Evolutionary conservation across 2,888 invertebrate genomes (phyloP).

Genomic region (Drosophila lacicola): DNA sequence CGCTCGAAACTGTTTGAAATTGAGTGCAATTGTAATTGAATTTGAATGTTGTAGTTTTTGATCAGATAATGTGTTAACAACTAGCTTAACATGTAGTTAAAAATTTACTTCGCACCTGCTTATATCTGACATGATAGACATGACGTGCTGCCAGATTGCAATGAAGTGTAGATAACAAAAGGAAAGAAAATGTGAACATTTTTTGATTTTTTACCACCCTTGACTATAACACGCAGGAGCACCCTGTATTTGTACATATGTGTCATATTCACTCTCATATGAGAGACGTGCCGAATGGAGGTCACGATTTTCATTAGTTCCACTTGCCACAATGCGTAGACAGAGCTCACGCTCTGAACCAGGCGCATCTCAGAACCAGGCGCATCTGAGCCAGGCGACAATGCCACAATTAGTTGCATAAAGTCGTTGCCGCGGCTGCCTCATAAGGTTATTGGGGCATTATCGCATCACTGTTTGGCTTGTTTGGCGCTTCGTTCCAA

Average conservation of each 20-base stretch:
- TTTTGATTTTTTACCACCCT: neutral
- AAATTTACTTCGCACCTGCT: no score
- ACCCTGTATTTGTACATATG: conserved; percentile 35
- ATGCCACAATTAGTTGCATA: conserved; percentile 79
- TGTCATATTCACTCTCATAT: conserved; percentile 19
- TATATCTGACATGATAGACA: no score
- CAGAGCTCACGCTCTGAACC: neutral
- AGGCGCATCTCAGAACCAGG: neutral
- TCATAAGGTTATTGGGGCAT: conserved; percentile 53
- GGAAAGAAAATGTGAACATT: no score
- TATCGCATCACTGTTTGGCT: conserved; percentile 49
- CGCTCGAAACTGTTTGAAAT: no score
- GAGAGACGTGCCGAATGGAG: conserved; percentile 51
- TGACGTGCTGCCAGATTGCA: no score
- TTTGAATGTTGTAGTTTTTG: no score
- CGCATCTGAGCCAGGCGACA: conserved; percentile 49
- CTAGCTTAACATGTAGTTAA: no score
- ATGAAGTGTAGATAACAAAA: no score
- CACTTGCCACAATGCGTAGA: conserved; percentile 52
- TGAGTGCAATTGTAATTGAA: neutral
- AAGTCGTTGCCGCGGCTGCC: conserved; percentile 32
- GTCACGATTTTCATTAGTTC: conserved; percentile 84
- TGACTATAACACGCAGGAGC: no score
- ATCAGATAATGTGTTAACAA: no score
- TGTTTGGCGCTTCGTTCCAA: conserved; percentile 40